Conservation (phyloP, 2,113 vertebrate species). For the Camelus dromedarius region DNA sequence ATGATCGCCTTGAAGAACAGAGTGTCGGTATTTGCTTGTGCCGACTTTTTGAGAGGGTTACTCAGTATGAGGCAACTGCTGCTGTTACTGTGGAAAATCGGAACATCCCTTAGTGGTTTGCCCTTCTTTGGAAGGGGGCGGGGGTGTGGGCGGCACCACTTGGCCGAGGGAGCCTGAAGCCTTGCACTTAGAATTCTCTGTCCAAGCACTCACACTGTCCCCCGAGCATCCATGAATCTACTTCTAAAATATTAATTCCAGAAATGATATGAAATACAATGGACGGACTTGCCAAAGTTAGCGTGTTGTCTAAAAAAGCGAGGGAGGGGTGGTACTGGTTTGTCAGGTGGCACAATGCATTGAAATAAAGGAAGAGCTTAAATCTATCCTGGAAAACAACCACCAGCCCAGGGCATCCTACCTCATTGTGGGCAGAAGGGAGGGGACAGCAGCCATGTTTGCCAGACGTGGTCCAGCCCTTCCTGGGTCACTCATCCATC, state of each 20-base stretch:
- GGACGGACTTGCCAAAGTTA: neutral
- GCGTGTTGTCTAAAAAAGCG: neutral
- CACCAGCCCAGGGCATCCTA: neutral
- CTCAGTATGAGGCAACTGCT: neutral
- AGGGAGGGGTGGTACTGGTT: neutral
- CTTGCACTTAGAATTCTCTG: neutral
- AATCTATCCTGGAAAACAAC: neutral
- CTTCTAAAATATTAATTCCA: neutral
- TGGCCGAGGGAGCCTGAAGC: neutral
- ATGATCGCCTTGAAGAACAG: neutral
- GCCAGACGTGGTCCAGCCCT: rapidly evolving
- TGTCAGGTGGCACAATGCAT: neutral
- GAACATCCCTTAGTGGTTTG: neutral
- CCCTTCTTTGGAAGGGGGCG: neutral
- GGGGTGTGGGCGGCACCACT: rapidly evolving
- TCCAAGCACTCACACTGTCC: neutral
- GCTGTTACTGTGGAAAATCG: neutral
- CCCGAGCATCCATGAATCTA: neutral
- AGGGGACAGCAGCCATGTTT: neutral
- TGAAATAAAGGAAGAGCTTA: constrained; percentile 5
- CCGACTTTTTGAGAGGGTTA: neutral
- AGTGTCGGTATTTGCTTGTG: neutral
- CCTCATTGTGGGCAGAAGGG: neutral
- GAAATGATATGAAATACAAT: neutral
- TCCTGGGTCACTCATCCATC: neutral